Evolutionary conservation across 2,113 vertebrate genomes (phyloP).

Genomic region (Scatophagus argus): DNA sequence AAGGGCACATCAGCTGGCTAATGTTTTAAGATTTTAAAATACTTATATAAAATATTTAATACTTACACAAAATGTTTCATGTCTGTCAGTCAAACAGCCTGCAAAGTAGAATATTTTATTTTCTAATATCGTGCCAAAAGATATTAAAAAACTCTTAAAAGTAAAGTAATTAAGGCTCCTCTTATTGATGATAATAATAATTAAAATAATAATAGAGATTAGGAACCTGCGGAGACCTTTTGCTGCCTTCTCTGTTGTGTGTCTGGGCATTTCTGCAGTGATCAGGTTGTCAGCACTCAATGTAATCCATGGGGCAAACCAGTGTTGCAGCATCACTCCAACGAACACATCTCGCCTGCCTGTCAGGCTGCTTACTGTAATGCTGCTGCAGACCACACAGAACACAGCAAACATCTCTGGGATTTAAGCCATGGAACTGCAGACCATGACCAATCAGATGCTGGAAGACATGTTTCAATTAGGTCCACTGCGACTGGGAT

Average conservation of each 20-base stretch:
- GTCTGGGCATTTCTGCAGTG: slow-evolving; percentile 28
- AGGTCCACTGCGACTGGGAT: not conserved
- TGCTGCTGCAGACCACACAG: slow-evolving; percentile 7
- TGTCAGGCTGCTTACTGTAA: slow-evolving; percentile 39
- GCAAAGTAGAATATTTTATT: not conserved
- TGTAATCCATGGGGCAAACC: slow-evolving; percentile 61
- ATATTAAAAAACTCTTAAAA: not conserved
- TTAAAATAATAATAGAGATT: not conserved
- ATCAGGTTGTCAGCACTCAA: slow-evolving; percentile 61
- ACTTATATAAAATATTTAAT: too few relatives aligned
- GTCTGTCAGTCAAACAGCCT: too few relatives aligned
- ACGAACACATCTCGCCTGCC: slow-evolving; percentile 53
- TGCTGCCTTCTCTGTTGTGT: not conserved
- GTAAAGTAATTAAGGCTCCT: too few relatives aligned
- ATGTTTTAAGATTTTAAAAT: too few relatives aligned
- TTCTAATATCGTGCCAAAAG: not conserved
- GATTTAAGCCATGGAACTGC: slow-evolving; percentile 39
- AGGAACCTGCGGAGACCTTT: not conserved
- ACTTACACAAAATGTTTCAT: too few relatives aligned
- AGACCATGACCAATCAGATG: slow-evolving; percentile 32
- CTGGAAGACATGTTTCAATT: slow-evolving; percentile 29
- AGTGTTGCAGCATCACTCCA: slow-evolving; percentile 53
- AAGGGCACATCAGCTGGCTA: too few relatives aligned
- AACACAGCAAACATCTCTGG: slow-evolving; percentile 27
- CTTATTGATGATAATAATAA: not conserved